Evolutionary conservation across 1,140 invertebrate species (phyloP), one percentile per base, ranked within the genome.

Genomic region (Trissolcus basalis): DNA sequence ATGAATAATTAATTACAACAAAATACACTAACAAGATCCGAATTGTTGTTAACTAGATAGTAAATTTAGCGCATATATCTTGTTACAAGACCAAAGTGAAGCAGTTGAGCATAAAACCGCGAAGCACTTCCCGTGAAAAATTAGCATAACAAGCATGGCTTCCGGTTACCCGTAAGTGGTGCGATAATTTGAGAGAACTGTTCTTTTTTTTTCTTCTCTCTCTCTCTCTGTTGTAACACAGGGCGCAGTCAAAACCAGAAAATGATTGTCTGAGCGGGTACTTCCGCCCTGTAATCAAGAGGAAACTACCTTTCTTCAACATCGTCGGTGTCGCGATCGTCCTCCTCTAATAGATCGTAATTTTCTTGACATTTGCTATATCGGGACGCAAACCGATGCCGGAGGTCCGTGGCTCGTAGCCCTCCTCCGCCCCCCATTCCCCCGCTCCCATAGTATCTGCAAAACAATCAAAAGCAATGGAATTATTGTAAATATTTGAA

Each of bases 381-480:
- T 65, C 69, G 79, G 80, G 81, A 84, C 81, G 78, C 81, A 80
- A 83, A 79, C 82, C 83, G 81, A 82, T 85, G 84, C 82, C 84
- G 87, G 85, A 88, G 83, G 80, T 88, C 83, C 85, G 85, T 87
- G 86, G 87, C 87, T 82, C 83, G 85, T 85, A 86, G 86, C 87
- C 87, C 86, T 89, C 86, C 87, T 86, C 86, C 86, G 85, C 83
- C 86, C 86, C 85, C 87, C 87, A 89, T 89, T 77, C 86, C 87
- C 82, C 86, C 82, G 83, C 82, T 89, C 86, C 87, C 87, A 89
- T 89, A 89, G 87, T 89, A 89, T 80, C 87, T 89, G 77, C 45
- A 78, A 77, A 48, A 32, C 8, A 59, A 65, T 61, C 33, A 51
- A 50, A 27, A 27, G 6, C 19, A 27, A 27, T 27, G 1, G 19